These are phyloP conservation scores for Sander vitreus DNA, from an alignment of 2,113 vertebrate species.

Conservation along the genomic window DNA sequence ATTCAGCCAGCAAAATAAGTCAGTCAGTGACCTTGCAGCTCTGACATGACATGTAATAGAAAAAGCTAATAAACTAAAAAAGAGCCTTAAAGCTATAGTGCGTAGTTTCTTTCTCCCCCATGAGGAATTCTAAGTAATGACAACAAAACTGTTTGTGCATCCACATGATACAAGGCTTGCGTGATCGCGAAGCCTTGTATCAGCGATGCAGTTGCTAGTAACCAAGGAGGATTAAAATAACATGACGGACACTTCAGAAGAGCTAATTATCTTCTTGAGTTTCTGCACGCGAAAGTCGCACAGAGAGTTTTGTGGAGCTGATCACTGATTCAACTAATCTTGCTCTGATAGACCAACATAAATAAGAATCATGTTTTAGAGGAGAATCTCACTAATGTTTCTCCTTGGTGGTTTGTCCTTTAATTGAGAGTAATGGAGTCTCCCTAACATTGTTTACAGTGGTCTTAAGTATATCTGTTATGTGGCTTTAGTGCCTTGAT, in stretches of 20 bases:
- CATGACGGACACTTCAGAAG: no score
- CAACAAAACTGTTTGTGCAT: no score
- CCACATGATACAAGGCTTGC: no score
- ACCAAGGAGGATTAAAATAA: no score
- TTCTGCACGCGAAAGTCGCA: no score
- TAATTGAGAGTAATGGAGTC: constrained; percentile 14
- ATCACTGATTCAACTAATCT: constrained; percentile 6
- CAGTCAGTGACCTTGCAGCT: background rate
- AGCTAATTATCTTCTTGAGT: no score
- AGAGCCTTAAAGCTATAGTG: background rate
- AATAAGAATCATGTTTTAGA: constrained; percentile 9
- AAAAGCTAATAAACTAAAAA: background rate
- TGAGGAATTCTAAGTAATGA: no score
- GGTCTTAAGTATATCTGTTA: constrained; percentile 26
- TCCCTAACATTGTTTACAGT: background rate
- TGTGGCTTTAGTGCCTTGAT: constrained; percentile 9
- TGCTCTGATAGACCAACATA: constrained; percentile 5
- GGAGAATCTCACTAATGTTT: background rate
- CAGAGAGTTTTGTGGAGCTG: no score
- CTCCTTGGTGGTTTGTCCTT: constrained; percentile 34
- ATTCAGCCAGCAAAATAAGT: background rate
- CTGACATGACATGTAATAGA: background rate
- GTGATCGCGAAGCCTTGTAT: no score
- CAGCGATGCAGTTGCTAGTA: no score
- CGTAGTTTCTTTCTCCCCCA: no score